Conservation (phyloP, 2,797 vertebrate genomes). For the Pogonophryne albipinna region DNA sequence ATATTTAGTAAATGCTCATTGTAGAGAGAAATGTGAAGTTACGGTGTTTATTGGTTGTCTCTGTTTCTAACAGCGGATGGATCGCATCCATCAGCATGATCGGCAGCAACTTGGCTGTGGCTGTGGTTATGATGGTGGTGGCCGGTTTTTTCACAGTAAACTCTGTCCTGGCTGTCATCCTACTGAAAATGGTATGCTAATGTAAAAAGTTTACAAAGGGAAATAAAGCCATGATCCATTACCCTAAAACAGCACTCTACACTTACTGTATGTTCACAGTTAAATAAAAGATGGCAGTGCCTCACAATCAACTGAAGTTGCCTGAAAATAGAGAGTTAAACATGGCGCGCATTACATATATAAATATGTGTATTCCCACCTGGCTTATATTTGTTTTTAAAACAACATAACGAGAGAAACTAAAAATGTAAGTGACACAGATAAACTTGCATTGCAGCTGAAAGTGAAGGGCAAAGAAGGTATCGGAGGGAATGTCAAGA, state of each 20-base stretch:
- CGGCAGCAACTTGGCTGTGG: constrained; percentile 81
- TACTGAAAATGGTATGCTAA: constrained; percentile 91
- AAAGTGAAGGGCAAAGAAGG: not conserved
- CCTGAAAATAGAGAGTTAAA: constrained; percentile 9
- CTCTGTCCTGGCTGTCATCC: constrained; percentile 87
- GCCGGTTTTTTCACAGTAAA: constrained; percentile 94
- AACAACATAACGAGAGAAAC: constrained; percentile 6
- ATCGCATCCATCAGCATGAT: constrained; percentile 88
- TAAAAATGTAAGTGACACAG: constrained; percentile 1
- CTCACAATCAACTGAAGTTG: not conserved
- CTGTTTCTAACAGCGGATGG: constrained; percentile 89
- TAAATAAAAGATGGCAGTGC: not conserved
- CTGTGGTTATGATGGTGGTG: constrained; percentile 96
- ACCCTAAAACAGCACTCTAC: not conserved
- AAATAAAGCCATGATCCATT: not conserved
- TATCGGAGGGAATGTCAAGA: not conserved
- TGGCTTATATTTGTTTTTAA: constrained; percentile 15
- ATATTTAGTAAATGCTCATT: not conserved
- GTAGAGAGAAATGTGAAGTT: constrained; percentile 1
- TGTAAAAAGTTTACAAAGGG: not conserved
- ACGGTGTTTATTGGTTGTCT: constrained; percentile 20
- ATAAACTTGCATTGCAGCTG: not conserved
- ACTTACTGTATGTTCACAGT: not conserved
- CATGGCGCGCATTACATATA: not conserved
- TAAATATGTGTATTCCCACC: constrained; percentile 10